phyloP scores from a whole-genome alignment of 1,140 invertebrate species.

The Phocides pigmalion region DNA sequence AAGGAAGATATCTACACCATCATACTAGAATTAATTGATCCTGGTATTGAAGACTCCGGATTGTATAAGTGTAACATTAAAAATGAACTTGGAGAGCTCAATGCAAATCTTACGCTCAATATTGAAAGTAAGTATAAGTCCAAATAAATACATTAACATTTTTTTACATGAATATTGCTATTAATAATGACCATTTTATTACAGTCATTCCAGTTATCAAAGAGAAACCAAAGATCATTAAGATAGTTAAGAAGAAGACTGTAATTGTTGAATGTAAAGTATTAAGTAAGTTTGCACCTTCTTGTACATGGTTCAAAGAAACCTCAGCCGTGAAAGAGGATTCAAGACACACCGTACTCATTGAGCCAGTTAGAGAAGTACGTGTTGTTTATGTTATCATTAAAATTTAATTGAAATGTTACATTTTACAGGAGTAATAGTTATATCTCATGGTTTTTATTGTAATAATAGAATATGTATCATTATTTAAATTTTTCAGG shows the following conservation, averaged over 20 bases:
- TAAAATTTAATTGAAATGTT: slow-evolving; percentile 2
- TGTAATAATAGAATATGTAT: background rate
- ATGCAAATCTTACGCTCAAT: slow-evolving; percentile 98
- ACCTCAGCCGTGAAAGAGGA: slow-evolving; percentile 90
- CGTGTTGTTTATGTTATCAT: no score
- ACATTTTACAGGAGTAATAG: slow-evolving; percentile 2
- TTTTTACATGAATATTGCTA: slow-evolving; percentile 2
- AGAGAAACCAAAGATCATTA: slow-evolving; percentile 95
- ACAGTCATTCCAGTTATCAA: slow-evolving; percentile 96
- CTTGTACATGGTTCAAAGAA: slow-evolving; percentile 96
- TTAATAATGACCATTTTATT: slow-evolving; percentile 53
- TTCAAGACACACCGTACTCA: slow-evolving; percentile 88
- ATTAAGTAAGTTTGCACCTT: slow-evolving; percentile 93
- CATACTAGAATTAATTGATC: slow-evolving; percentile 95
- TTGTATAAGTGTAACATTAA: slow-evolving; percentile 99
- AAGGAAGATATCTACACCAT: slow-evolving; percentile 95
- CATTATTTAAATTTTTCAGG: slow-evolving; percentile 79
- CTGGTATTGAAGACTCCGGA: slow-evolving; percentile 97
- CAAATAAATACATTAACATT: no score
- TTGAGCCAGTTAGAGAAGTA: slow-evolving; percentile 92
- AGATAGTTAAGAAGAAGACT: slow-evolving; percentile 94
- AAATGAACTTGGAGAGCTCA: slow-evolving; percentile 97
- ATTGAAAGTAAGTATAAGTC: slow-evolving; percentile 94
- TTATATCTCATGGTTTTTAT: slow-evolving; percentile 32
- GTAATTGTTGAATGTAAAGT: slow-evolving; percentile 96